Evolutionary conservation across 2,888 invertebrate genomes (phyloP).

Genomic region (Melanophora roralis): DNA sequence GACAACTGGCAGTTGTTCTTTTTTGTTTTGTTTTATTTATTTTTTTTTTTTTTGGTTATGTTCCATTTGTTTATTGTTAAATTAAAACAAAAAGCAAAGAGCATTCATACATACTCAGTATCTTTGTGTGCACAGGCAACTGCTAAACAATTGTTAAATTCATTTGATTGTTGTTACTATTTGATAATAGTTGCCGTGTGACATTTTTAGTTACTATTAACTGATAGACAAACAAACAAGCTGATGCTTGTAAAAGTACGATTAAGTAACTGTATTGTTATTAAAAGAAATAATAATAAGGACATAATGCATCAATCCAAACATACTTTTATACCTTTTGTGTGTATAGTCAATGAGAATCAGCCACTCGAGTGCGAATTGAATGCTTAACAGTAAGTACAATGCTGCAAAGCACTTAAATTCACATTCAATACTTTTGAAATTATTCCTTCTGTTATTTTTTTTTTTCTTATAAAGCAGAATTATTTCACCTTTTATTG

Average conservation of each 20-base stretch:
- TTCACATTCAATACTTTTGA: background rate
- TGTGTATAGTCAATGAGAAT: constrained; percentile 3
- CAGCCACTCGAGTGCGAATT: constrained; percentile 7
- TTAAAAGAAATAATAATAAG: constrained; percentile 16
- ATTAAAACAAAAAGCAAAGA: background rate
- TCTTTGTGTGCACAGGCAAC: too few species aligned
- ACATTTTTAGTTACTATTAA: background rate
- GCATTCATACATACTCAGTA: background rate
- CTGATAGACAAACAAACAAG: background rate
- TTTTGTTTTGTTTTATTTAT: background rate
- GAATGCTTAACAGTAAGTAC: constrained; percentile 6
- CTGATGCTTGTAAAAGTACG: background rate
- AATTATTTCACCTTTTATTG: constrained; percentile 43
- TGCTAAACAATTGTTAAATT: constrained; percentile 24
- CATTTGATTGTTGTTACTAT: constrained; percentile 15
- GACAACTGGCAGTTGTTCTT: background rate
- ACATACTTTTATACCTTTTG: constrained; percentile 18
- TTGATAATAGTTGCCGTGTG: constrained; percentile 5
- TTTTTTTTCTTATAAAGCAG: constrained; percentile 1
- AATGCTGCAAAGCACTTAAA: constrained; percentile 16
- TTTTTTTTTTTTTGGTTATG: too few species aligned
- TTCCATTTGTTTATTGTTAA: background rate
- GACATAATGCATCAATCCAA: constrained; percentile 21
- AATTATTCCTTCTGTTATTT: constrained; percentile 4
- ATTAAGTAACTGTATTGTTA: constrained; percentile 11